Conservation (phyloP, 2,797 vertebrate genomes). For the Australoheros facetus region DNA sequence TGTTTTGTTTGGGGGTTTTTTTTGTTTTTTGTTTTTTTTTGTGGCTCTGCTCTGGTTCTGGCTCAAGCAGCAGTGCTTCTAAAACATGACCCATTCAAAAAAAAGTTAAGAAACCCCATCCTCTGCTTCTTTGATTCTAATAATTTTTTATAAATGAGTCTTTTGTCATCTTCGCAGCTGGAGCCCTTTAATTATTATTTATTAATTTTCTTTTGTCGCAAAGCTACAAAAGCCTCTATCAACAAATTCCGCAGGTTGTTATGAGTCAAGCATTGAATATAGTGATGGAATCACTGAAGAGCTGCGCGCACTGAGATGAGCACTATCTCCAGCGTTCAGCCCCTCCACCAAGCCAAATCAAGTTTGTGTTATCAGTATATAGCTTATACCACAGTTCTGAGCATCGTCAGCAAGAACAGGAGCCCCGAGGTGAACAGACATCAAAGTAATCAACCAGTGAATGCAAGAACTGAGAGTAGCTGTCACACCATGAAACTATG, state of each 20-base stretch:
- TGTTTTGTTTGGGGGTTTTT: not conserved
- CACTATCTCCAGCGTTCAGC: constrained; percentile 54
- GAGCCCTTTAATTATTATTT: not conserved
- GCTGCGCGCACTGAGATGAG: constrained; percentile 35
- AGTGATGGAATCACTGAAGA: constrained; percentile 25
- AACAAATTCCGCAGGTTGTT: constrained; percentile 30
- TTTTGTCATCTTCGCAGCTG: not conserved
- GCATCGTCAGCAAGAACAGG: constrained; percentile 54
- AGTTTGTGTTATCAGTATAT: constrained; percentile 54
- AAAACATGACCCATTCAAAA: not conserved
- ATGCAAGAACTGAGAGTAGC: constrained; percentile 37
- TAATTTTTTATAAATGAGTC: not conserved
- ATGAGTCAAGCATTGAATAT: not conserved
- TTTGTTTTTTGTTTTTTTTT: not conserved
- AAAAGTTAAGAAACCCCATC: not conserved
- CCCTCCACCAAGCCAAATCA: constrained; percentile 46
- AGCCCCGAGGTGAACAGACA: constrained; percentile 50
- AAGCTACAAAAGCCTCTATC: constrained; percentile 14
- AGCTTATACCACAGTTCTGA: constrained; percentile 47
- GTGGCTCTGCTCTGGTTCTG: not conserved
- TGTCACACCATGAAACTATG: constrained; percentile 42
- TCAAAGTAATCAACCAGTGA: constrained; percentile 58
- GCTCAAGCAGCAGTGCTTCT: not conserved
- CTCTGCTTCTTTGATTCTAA: not conserved
- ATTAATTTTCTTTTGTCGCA: not conserved